Percentiles rank a stretch among this genome's conserved stretches.
Evolutionary conservation across 2,113 vertebrate genomes (phyloP).

Genomic region (Sinocyclocheilus anophthalmus): DNA sequence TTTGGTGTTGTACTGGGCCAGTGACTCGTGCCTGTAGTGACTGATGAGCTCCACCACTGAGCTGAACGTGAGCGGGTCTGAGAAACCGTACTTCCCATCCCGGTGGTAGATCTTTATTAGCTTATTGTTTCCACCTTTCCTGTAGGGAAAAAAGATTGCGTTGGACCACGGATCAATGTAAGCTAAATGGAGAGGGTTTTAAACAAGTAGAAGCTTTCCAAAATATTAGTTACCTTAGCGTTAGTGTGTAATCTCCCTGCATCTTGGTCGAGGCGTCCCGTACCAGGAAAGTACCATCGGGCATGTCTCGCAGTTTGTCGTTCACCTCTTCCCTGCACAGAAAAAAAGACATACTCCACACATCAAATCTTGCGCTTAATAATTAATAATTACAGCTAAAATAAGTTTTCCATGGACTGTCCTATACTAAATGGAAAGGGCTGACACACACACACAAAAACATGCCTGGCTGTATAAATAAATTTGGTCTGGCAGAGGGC

Average conservation of each 20-base stretch:
- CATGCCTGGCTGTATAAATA: constrained; percentile 17
- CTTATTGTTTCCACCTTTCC: constrained; percentile 98
- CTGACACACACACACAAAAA: neutral
- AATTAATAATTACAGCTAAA: constrained; percentile 29
- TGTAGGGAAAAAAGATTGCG: constrained; percentile 56
- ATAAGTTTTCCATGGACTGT: neutral
- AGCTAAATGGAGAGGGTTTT: constrained; percentile 5
- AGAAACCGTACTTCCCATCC: constrained; percentile 94
- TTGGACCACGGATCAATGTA: constrained; percentile 17
- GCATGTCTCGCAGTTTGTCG: constrained; percentile 94
- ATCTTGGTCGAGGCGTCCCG: constrained; percentile 95
- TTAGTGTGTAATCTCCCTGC: constrained; percentile 97
- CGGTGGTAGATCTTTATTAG: constrained; percentile 97
- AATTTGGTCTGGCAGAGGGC: constrained; percentile 42
- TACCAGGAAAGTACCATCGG: constrained; percentile 95
- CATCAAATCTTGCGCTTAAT: neutral
- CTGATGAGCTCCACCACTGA: constrained; percentile 96
- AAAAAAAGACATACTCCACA: constrained; percentile 1
- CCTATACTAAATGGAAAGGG: neutral
- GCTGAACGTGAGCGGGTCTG: constrained; percentile 91
- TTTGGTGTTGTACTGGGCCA: constrained; percentile 96
- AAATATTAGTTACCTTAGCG: constrained; percentile 78
- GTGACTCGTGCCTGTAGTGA: constrained; percentile 93
- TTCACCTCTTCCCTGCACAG: constrained; percentile 91
- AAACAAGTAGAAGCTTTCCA: neutral